A percentile compares a stretch with the other conserved stretches of the same genome.
phyloP scores from a whole-genome alignment of 92 coral and sea anemone species.

The Umimayanthus kanabou region DNA sequence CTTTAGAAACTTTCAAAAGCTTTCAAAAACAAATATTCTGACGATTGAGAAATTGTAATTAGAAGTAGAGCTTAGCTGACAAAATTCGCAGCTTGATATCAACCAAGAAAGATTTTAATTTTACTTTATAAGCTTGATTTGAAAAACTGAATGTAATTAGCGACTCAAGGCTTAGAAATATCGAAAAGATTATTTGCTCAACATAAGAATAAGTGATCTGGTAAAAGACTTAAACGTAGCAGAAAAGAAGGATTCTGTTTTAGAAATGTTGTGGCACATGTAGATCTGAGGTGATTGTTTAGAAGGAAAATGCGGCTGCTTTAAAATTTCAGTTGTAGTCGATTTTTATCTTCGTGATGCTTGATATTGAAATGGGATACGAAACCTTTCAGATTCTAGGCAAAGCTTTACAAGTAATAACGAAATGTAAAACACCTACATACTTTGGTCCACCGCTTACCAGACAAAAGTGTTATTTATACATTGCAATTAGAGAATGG shows the following conservation, averaged over 20 bases:
- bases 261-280: neutral
- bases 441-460: conserved; percentile 55
- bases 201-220: conserved; percentile 28
- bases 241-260: neutral
- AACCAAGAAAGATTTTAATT: conserved; percentile 39
- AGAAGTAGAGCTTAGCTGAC: conserved; percentile 18
- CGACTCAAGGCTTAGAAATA: conserved; percentile 32
- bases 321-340: neutral
- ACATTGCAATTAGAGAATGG: conserved; percentile 67
- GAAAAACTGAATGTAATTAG: conserved; percentile 35
- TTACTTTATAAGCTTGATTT: conserved; percentile 20
- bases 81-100: conserved; percentile 42
- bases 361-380: conserved; percentile 1
- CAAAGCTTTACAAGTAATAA: conserved; percentile 43
- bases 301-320: neutral
- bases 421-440: conserved; percentile 53
- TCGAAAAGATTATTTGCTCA: conserved; percentile 33
- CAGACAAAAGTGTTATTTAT: conserved; percentile 70
- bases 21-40: conserved; percentile 28
- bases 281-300: neutral
- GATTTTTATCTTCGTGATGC: neutral
- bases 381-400: neutral
- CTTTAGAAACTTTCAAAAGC: conserved; percentile 15
- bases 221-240: neutral
- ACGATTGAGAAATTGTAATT: conserved; percentile 32